Percentiles rank a stretch among this genome's conserved stretches.
Conservation (phyloP, 1,140 invertebrate genomes). For the Drosophila pallidifrons region DNA sequence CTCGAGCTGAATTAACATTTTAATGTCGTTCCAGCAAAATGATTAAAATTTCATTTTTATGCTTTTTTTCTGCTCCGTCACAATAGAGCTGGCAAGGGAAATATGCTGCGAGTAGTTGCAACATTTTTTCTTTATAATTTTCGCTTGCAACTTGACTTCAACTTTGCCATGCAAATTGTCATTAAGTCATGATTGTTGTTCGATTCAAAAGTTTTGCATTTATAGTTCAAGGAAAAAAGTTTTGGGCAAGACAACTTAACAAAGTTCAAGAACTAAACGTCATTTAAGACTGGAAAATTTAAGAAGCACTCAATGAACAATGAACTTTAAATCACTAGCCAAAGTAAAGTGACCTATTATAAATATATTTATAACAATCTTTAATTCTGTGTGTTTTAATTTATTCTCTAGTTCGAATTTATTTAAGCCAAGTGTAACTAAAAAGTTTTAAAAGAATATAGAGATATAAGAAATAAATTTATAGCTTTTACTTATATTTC, state of each 20-base stretch:
- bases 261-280: background rate
- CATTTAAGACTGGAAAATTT: too few relatives aligned
- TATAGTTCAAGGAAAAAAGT: constrained; percentile 5
- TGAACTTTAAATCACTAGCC: background rate
- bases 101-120: constrained; percentile 11
- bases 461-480: too few relatives aligned
- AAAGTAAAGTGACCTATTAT: too few relatives aligned
- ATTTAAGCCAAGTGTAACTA: too few relatives aligned
- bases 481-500: too few relatives aligned
- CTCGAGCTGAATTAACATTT: constrained; percentile 62
- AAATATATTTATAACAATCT: too few relatives aligned
- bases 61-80: constrained; percentile 27
- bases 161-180: constrained; percentile 28
- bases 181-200: constrained; percentile 32
- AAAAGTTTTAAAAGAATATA: too few relatives aligned
- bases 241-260: background rate
- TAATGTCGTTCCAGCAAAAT: constrained; percentile 32
- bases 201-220: constrained; percentile 20
- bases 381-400: too few relatives aligned
- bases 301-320: background rate
- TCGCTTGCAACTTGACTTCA: background rate
- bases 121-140: constrained; percentile 17
- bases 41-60: constrained; percentile 58
- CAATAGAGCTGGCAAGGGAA: background rate
- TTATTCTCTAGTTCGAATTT: too few relatives aligned